Conservation (phyloP, 2,113 vertebrate species). For the Chloropsis cyanopogon region DNA sequence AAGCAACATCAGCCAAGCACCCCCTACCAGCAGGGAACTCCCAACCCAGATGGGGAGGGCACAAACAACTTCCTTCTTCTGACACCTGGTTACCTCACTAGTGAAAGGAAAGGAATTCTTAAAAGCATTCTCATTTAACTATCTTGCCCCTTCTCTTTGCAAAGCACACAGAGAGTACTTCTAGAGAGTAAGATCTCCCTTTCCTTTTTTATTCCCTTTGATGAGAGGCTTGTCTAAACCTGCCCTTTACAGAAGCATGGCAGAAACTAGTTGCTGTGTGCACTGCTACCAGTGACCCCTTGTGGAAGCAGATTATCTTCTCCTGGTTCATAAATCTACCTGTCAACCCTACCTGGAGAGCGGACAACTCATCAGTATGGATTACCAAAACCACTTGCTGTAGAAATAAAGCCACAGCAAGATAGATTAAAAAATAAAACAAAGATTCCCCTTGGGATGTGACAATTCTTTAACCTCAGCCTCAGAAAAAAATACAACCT, state of each 20-base stretch:
- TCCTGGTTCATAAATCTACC: conserved; percentile 58
- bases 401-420: conserved; percentile 52
- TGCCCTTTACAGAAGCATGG: not conserved
- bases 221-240: not conserved
- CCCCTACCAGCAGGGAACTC: not conserved
- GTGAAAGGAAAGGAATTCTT: not conserved
- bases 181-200: not conserved
- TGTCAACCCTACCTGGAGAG: conserved; percentile 43
- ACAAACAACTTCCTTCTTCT: not conserved
- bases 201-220: not conserved
- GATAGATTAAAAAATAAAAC: conserved; percentile 51
- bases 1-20: not conserved
- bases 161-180: not conserved
- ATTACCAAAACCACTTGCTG: conserved; percentile 36
- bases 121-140: not conserved
- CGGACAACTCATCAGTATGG: conserved; percentile 37
- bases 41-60: not conserved
- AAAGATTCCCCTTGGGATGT: conserved; percentile 39
- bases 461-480: conserved; percentile 44
- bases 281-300: conserved; percentile 36
- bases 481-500: conserved; percentile 37
- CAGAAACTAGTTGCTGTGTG: conserved; percentile 17
- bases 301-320: conserved; percentile 58
- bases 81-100: not conserved
- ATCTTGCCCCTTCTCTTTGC: not conserved